Percentiles rank a stretch among this genome's conserved stretches.
These are phyloP conservation scores for Chloromyia formosa DNA, from an alignment of 2,888 invertebrate genomes.

Conservation along the genomic window DNA sequence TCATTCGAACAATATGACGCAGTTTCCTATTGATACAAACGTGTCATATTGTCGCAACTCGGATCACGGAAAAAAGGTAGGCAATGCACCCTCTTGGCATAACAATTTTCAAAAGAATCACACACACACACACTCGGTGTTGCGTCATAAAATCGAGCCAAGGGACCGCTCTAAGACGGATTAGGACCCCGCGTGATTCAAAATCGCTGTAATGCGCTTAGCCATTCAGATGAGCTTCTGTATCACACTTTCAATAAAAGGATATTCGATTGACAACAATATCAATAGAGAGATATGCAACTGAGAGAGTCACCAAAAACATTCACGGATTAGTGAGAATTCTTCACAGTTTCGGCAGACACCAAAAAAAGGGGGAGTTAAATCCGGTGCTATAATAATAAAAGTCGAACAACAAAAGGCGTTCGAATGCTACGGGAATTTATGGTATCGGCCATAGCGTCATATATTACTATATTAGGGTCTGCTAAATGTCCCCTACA, in stretches of 20 bases:
- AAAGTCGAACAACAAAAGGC: not conserved
- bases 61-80: too few relatives aligned
- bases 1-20: too few relatives aligned
- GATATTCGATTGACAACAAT: constrained; percentile 18
- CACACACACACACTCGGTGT: too few relatives aligned
- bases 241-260: constrained; percentile 31
- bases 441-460: not conserved
- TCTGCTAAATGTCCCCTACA: not conserved
- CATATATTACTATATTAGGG: not conserved
- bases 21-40: too few relatives aligned
- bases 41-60: too few relatives aligned
- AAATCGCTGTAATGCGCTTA: constrained; percentile 35
- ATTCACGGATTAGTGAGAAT: constrained; percentile 36
- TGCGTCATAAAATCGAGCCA: too few relatives aligned
- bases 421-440: not conserved
- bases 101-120: too few relatives aligned
- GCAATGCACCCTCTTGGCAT: too few relatives aligned
- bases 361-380: not conserved
- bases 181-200: constrained; percentile 24
- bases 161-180: constrained; percentile 24
- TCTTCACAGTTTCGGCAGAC: constrained; percentile 13
- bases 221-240: constrained; percentile 23
- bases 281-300: not conserved
- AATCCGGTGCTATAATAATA: not conserved
- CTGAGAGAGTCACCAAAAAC: not conserved